Conservation (phyloP, 2,888 invertebrate species). For the Onchidella celtica region DNA sequence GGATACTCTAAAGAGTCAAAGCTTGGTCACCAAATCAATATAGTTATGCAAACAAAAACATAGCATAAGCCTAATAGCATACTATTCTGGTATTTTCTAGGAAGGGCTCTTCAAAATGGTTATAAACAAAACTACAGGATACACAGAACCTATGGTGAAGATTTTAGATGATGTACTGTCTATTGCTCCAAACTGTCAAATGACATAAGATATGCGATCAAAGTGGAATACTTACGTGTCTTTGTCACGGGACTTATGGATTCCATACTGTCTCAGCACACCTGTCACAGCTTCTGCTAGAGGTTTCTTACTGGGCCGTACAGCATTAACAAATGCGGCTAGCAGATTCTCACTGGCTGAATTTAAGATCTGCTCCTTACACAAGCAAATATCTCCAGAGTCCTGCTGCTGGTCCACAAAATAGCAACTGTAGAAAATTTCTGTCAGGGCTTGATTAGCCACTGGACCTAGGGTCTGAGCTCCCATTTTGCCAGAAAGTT, state of each 20-base stretch:
- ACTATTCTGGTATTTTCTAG: no score
- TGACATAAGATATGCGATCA: no score
- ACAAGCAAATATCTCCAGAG: slow-evolving; percentile 77
- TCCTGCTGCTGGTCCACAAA: slow-evolving; percentile 76
- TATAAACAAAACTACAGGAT: no score
- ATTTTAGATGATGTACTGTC: no score
- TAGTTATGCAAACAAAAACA: no score
- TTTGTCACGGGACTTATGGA: slow-evolving; percentile 68
- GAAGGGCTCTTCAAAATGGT: no score
- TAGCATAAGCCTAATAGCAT: no score
- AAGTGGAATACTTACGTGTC: slow-evolving; percentile 54
- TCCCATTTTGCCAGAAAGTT: slow-evolving; percentile 60
- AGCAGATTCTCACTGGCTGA: slow-evolving; percentile 75
- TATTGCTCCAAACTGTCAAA: no score
- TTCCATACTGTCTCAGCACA: slow-evolving; percentile 74
- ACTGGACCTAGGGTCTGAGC: slow-evolving; percentile 58
- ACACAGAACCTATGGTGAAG: no score
- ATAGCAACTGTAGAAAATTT: slow-evolving; percentile 79
- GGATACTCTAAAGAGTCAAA: no score
- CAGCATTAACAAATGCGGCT: slow-evolving; percentile 71
- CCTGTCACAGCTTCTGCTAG: slow-evolving; percentile 73
- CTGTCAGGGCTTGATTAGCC: slow-evolving; percentile 75
- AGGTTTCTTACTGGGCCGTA: slow-evolving; percentile 73
- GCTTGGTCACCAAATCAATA: no score
- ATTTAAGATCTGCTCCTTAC: slow-evolving; percentile 76